Conservation (phyloP, 2,113 vertebrate genomes). For the Calonectris borealis region DNA sequence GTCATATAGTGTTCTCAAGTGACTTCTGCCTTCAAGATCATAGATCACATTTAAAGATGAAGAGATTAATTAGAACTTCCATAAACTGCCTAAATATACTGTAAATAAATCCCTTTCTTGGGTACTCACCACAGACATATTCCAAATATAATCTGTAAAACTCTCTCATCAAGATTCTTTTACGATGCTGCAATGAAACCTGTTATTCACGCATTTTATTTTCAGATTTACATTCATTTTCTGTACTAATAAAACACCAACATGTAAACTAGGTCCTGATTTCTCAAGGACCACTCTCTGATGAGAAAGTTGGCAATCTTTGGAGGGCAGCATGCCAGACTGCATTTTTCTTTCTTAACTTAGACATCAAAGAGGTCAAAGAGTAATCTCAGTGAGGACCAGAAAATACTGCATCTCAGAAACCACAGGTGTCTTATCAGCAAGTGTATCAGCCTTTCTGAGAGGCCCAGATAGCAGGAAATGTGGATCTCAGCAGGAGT, state of each 20-base stretch:
- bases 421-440: background rate
- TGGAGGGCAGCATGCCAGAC: background rate
- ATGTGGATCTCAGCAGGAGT: background rate
- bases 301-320: background rate
- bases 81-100: background rate
- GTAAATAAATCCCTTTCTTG: background rate
- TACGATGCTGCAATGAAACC: background rate
- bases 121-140: background rate
- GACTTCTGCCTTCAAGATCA: background rate
- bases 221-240: background rate
- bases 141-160: background rate
- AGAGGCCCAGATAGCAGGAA: background rate
- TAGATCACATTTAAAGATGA: background rate
- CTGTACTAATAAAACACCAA: background rate
- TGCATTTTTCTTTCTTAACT: background rate
- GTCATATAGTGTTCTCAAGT: background rate
- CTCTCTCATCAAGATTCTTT: background rate
- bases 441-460: slow-evolving; percentile 1
- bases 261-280: background rate
- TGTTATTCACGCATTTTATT: background rate
- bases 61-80: background rate
- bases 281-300: background rate
- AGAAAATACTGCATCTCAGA: background rate
- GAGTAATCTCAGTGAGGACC: background rate
- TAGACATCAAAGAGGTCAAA: background rate